Evolutionary conservation across 2,113 vertebrate species (phyloP), one percentile per base, ranked within the genome.

Genomic region (Caloenas nicobarica): DNA sequence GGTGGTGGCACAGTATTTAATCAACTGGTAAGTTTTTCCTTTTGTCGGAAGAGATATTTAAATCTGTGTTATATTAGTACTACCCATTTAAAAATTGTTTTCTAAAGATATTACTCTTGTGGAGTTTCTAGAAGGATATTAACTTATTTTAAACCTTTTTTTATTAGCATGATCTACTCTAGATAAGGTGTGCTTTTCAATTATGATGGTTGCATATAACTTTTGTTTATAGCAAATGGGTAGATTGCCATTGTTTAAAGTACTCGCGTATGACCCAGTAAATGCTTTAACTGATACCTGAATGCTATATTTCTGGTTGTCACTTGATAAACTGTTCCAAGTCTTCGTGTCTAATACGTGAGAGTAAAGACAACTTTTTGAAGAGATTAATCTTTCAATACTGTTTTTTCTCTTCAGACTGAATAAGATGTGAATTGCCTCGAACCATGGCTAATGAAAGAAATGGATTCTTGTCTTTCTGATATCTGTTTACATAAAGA

Each of bases 381-480:
- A 74, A 77, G 42, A 50, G 8, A 42, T 54, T 53, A 0, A 3
- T 82, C 11, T 81, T 83, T 93, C 57, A 81, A 11, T 74, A 34
- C 18, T 71, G 1, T 68, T 29, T 79, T 86, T 94, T 58, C 16
- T 83, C 68, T 91, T 89, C 95, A 99, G 99, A 97, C 88, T 93
- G 98, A 99, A 90, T 98, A 98, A 91, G 98, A 98, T 88, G 92
- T 61, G 5, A 98, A 98, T 65, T 98, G 98, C 34, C 95, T 99
- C 94, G 98, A 99, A 68, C 98, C 98, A 0, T 99, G 98, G 99
- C 78, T 99, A 94, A 91, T 98, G 95, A 99, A 98, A 91, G 99
- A 99, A 96, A 99, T 99, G 98, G 99, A 99, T 96, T 96, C 98
- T 51, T 99, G 99, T 97, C 99, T 99, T 86, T 98, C 99, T 78